phyloP scores from a whole-genome alignment of 2,113 vertebrate species.

The Bos indicus region DNA sequence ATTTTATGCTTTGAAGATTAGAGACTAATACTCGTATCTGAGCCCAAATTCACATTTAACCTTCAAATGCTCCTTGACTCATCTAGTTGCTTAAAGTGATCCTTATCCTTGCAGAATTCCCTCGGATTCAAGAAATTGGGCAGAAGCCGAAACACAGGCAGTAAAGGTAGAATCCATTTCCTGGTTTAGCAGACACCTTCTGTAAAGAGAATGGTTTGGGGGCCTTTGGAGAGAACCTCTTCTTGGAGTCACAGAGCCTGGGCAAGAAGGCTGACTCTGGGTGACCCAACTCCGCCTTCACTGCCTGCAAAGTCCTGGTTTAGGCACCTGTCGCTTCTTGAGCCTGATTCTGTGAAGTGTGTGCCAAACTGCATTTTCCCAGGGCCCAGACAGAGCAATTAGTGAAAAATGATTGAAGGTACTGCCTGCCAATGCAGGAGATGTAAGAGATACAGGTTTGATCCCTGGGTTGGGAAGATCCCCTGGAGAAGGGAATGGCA shows the following conservation, averaged over 20 bases:
- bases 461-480: background rate
- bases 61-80: conserved; percentile 19
- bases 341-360: background rate
- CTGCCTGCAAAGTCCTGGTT: background rate
- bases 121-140: background rate
- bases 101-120: conserved; percentile 34
- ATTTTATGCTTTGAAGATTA: conserved; percentile 51
- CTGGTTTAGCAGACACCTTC: background rate
- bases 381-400: too few relatives aligned
- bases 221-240: background rate
- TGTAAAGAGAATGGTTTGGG: background rate
- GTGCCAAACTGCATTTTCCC: background rate
- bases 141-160: conserved; percentile 35
- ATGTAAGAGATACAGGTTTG: rapidly evolving
- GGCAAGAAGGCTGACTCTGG: background rate
- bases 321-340: background rate
- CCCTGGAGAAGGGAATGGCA: background rate
- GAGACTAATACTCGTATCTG: conserved; percentile 36
- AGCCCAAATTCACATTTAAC: conserved; percentile 19
- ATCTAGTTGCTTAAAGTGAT: conserved; percentile 38
- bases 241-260: background rate
- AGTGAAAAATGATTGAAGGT: background rate
- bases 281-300: background rate
- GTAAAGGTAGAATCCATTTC: background rate
- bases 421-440: background rate